Base-by-base conservation (phyloP, 2,888 invertebrate species). In the Fragum sueziense region DNA sequence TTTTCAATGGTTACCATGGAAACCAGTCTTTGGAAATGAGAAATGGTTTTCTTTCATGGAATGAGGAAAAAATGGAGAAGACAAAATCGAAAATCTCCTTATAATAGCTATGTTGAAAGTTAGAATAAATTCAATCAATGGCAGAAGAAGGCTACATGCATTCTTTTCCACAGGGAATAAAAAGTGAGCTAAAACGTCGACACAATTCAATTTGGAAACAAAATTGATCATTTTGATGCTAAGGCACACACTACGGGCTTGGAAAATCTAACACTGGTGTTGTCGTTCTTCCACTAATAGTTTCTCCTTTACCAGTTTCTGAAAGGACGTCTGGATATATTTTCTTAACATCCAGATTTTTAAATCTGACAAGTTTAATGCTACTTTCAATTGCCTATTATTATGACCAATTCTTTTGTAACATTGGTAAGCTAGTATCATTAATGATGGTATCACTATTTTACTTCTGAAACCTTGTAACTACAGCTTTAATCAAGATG, bases 71-170 rank as follows among this genome's bases (percentile, higher is more conserved):
- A 76, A 70, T 76, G 69, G 69, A 68, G 76, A 83, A 78, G 80
- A 74, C 77, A 79, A 75, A 78, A 76, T 77, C 62, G 74, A 71
- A 77, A 80, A 83, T 83, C 78, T 76, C 80, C 80, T 75, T 71
- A 83, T 80, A 80, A 80, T 73, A 59, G 78, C 72, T 70, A 72
- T 80, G 76, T 83, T 77, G 80, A 84, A 84, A 79, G 81, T 78
- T 79, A 78, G 80, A 84, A 84, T 84, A 84, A 84, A 84, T 84
- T 84, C 81, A 84, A 84, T 84, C 84, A 84, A 84, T 78, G 80
- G 76, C 70, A 65, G 22, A 33, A 57, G 68, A 72, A 76, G 71
- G 76, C 74, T 81, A 79, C 84, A 81, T 76, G 80, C 73, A 62
- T 76, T 47, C 51, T 69, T 70, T 57, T 84, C 84, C 80, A 72